Evolutionary conservation across 2,888 invertebrate genomes (phyloP), one percentile per base, ranked within the genome.

Genomic region (Tenthredo amoena): DNA sequence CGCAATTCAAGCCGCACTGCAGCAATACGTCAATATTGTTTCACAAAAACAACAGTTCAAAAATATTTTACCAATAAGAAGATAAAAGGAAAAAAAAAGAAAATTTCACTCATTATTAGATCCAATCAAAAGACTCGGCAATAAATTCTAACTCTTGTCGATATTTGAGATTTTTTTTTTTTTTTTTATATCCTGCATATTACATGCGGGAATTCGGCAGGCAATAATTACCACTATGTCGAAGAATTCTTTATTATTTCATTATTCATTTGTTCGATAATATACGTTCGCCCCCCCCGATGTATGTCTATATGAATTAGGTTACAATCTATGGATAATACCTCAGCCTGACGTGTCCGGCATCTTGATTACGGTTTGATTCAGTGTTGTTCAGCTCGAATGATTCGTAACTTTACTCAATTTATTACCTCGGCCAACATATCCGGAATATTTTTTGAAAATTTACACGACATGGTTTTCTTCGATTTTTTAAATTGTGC

Each of bases 251-350:
- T 21, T 74, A 43, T 37, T 18, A 37, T 18, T 34, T 2, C 37
- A 37, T 0, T 37, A 37, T 47, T 12, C 2, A 47, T 47, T 47
- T 2, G 43, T 47, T 47, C 43, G 43, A 47, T 47, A 47, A 47
- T 47, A 47, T 47, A 47, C 12, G 43, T 72, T 72, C 7, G 40
- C 31, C 18, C 40, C 18, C 40, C 43, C 43, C 43, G 2, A 2
- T 47, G 9, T 9, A 4, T n/a, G 7, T n/a, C 21, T 15, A 26
- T 43, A 21, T 47, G 12, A 31, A 76, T 76, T 76, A 26, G 71
- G 71, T 71, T 76, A 15, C 76, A 76, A 26, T 43, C 43, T 74
- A 26, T 12, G 47, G 47, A 50, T 76, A 47, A 76, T 76, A 47
- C 47, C 15, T 18, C 0, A 21, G 10, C 31, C n/a, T 72, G 26